These are phyloP conservation scores for Alaudala cheleensis DNA, from an alignment of 2,113 vertebrate species.

Conservation along the genomic window DNA sequence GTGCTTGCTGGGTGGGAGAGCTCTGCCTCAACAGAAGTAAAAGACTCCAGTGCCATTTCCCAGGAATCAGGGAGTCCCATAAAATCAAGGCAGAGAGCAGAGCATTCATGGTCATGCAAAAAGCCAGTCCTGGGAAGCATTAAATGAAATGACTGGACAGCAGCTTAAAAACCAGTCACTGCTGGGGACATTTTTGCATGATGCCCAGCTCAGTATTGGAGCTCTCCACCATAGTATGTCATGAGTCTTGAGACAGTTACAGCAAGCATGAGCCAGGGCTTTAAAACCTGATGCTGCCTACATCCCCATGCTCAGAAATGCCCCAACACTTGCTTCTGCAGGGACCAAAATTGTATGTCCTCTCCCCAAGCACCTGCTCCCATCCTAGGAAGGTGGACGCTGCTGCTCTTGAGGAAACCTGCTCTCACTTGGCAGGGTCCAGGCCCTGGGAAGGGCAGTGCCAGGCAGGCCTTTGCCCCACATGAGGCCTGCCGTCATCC, in stretches of 20 bases:
- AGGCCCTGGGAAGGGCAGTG: neutral
- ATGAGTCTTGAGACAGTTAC: rapidly evolving
- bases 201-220: neutral
- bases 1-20: neutral
- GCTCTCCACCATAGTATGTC: neutral
- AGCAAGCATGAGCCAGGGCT: neutral
- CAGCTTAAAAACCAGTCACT: neutral
- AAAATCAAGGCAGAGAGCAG: neutral
- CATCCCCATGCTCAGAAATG: neutral
- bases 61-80: neutral
- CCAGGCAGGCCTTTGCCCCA: slow-evolving; percentile 62
- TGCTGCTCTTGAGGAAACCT: neutral
- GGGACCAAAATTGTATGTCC: rapidly evolving
- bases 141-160: neutral
- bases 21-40: neutral
- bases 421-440: neutral
- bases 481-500: slow-evolving; percentile 37
- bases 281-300: neutral
- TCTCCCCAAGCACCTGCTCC: neutral
- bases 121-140: neutral
- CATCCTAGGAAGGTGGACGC: rapidly evolving
- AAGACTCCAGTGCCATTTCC: neutral
- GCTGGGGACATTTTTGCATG: rapidly evolving
- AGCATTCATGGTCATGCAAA: neutral
- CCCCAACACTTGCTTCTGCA: neutral